Base-by-base conservation (phyloP, 2,797 vertebrate species). In the Chaenodraco wilsoni region DNA sequence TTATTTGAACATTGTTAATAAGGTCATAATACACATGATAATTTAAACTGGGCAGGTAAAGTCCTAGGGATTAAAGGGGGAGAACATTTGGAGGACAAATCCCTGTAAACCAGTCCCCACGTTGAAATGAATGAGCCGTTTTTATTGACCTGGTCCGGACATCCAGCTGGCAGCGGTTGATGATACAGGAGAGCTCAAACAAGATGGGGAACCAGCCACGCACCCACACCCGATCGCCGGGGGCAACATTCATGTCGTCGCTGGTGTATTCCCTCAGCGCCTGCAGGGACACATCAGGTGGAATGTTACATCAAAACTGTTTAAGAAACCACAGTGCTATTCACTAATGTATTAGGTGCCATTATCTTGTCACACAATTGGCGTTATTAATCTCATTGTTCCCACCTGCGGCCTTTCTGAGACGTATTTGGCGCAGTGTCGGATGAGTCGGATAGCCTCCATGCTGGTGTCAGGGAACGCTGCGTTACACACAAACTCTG, bases 201-300 rank as follows among this genome's bases (percentile, higher is more conserved):
- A 99, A 93, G 83, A 99, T 96, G 55, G 97, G 97, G 82, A 99
- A 99, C 97, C 97, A 99, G 88, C 97, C 97, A 83, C 97, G 94
- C 59, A 99, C 97, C 97, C 97, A 99, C 14, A 97, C 97, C 58
- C 97, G 95, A 83, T 99, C 97, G 0, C 95, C 96, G 0, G 97
- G 95, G 87, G 97, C 97, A 58, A 99, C 97, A 11, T 97, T 99
- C 96, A 99, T 98, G 89, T 99, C 97, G 70, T 99, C 97, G 1
- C 97, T 99, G 12, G 97, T 99, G 87, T 99, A 99, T 77, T 99
- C 97, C 74, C 96, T 95, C 78, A 99, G 91, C 14, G 96, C 96
- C 97, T 98, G 86, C 16, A 51, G 16, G 2, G 43, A 23, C 40
- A 69, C 21, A 51, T 0, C 3, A 52, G 11, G 40, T 9, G 9